Evolutionary conservation across 2,888 invertebrate genomes (phyloP).

Genomic region (Zhuqinia jingwanae): DNA sequence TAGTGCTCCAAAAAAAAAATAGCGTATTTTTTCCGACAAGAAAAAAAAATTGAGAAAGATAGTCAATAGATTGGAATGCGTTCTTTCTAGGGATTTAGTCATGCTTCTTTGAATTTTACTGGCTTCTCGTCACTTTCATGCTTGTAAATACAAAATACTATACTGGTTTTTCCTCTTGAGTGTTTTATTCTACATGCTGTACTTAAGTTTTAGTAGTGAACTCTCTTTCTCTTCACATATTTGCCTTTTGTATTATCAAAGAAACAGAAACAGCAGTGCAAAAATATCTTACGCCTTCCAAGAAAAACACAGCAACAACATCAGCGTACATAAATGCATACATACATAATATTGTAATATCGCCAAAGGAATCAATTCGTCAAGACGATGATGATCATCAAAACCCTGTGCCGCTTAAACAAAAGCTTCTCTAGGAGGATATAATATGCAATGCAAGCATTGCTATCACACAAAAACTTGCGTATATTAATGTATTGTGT

Average conservation of each 20-base stretch:
- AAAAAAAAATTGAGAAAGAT: too few species aligned
- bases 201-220: background rate
- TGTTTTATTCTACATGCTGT: too few species aligned
- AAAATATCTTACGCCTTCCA: background rate
- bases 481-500: too few species aligned
- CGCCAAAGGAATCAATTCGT: background rate
- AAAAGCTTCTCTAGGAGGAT: too few species aligned
- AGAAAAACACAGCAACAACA: background rate
- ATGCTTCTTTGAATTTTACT: background rate
- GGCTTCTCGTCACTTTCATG: conserved; percentile 14
- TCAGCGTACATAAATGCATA: too few species aligned
- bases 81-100: background rate
- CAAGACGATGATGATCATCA: background rate
- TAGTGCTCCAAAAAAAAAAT: conserved; percentile 1
- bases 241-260: too few species aligned
- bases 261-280: conserved; percentile 2
- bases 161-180: conserved; percentile 25
- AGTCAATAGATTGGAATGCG: too few species aligned
- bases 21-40: too few species aligned
- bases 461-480: too few species aligned
- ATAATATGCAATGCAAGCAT: too few species aligned
- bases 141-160: background rate
- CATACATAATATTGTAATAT: background rate
- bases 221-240: background rate
- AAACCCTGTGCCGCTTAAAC: too few species aligned